Base-by-base conservation (phyloP, 1,140 invertebrate genomes). In the Laodelphax striatellus region DNA sequence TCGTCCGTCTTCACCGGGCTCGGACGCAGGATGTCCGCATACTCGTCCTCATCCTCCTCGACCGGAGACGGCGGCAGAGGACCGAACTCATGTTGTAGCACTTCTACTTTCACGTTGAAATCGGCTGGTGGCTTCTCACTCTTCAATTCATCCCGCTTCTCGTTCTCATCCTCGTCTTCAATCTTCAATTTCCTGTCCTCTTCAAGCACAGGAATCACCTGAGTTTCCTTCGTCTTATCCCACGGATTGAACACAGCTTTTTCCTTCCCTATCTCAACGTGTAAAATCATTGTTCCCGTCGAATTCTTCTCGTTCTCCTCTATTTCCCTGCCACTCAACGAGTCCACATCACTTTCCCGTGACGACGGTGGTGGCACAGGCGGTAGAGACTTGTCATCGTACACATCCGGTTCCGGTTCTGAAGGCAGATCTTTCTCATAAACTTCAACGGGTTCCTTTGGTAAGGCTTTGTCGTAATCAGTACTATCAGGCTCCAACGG, bases 41-140 rank as follows among this genome's bases (percentile, higher is more conserved):
- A 85, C 62, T 86, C 84, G 64, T 87, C 84, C 64, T 84, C 83
- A 55, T 84, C 83, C 70, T 87, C 85, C 69, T 87, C 84, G 0
- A 88, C 84, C 2, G 85, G 86, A 0, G 85, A 86, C 1, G 86
- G 83, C 9, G 87, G 87, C 42, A 90, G 71, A 28, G 88, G 87
- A n/a, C 87, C 86, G 63, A 89, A 88, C 61, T 86, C 86, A 41
- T 74, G 73, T 24, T 74, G 72, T 14, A 80, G 44, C 4, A 69
- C 66, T 64, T 69, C 66, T 11, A 69, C 68, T 52, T 64, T 66
- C 0, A 69, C 68, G 52, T 65, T 66, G 55, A 69, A 67, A 50
- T 69, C 66, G 31, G 55, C 62, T 16, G 65, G 63, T 8, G 67
- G 66, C 58, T 67, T 66, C 43, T 66, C 64, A 50, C 28, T 55